Percentiles rank a stretch among this genome's conserved stretches.
These are phyloP conservation scores for Thaleichthys pacificus DNA, from an alignment of 2,797 vertebrate species.

Conservation along the genomic window DNA sequence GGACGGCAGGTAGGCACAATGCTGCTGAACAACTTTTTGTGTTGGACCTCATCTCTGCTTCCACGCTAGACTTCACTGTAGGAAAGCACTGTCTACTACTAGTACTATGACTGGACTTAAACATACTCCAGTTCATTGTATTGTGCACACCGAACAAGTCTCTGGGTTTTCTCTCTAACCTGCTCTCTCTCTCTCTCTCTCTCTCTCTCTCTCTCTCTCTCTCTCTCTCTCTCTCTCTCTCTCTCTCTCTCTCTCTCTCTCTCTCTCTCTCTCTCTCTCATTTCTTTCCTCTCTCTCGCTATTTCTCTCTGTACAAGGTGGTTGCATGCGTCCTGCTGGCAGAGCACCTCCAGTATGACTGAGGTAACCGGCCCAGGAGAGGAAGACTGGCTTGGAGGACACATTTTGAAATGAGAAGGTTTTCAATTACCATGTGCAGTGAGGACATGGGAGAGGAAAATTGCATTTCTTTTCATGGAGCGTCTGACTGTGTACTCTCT, in stretches of 20 bases:
- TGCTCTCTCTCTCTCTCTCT: too few species aligned
- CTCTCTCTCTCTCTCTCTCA: neutral
- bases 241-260: neutral
- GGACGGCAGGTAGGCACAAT: too few species aligned
- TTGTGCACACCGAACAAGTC: too few species aligned
- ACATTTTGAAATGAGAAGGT: neutral
- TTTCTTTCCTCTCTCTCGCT: neutral
- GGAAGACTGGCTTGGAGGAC: neutral
- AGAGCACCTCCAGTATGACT: neutral
- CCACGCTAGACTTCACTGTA: too few species aligned
- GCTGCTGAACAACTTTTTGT: too few species aligned
- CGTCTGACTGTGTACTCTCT: neutral
- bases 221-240: neutral
- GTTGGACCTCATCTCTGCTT: too few species aligned
- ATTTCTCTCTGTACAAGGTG: neutral
- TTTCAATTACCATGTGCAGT: conserved; percentile 5
- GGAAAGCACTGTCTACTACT: too few species aligned
- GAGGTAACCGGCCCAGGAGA: neutral
- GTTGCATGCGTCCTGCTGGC: neutral
- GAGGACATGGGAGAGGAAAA: conserved; percentile 1
- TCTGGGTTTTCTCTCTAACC: too few species aligned
- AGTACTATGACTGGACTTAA: too few species aligned
- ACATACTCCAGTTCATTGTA: too few species aligned
- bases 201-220: neutral
- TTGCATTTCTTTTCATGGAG: conserved; percentile 9